Base-by-base conservation (phyloP, 2,113 vertebrate genomes). In the Catagonus wagneri region DNA sequence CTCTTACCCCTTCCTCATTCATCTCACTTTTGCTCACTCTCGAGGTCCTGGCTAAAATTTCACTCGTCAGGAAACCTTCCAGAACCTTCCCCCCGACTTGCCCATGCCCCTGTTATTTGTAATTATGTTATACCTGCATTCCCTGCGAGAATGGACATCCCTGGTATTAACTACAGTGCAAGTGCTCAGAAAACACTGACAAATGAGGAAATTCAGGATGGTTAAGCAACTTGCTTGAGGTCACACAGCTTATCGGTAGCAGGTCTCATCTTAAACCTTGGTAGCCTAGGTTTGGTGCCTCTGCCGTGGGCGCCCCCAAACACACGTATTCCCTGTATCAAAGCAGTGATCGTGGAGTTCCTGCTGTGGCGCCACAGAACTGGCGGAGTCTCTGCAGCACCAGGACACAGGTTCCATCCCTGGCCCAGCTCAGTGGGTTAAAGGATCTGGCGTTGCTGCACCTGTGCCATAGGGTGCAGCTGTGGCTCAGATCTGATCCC, bases 161-260 rank as follows among this genome's bases (percentile, higher is more conserved):
- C 11, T 74, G 44, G 61, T 68, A 7, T 36, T 34, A 25, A 52
- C n/a, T 36, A 10, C 27, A 92, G 0, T 54, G 6, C 25, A 63
- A 10, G 27, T 19, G 32, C 15, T 80, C 71, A 84, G 15, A 39
- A 54, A 80, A 60, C 44, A 80, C 23, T 36, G 71, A 86, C 39
- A 66, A 8, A 25, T 20, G 74, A 78, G 32, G 34, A 68, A 50
- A 58, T 93, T 89, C 92, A 93, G 68, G 11, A 20, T 32, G 23
- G 61, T 25, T 54, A 72, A 89, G 61, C 81, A 85, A 84, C 19
- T 88, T 93, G 78, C 71, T 85, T 22, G 56, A 68, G 63, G 74
- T 78, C 90, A 69, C 65, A 54, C 27, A 72, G 92, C 66, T 74
- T 56, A 65, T 61, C 17, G 39, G 56, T 13, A 78, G 78, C 23